Conservation (phyloP, 2,113 vertebrate species). For the Scomber colias region DNA sequence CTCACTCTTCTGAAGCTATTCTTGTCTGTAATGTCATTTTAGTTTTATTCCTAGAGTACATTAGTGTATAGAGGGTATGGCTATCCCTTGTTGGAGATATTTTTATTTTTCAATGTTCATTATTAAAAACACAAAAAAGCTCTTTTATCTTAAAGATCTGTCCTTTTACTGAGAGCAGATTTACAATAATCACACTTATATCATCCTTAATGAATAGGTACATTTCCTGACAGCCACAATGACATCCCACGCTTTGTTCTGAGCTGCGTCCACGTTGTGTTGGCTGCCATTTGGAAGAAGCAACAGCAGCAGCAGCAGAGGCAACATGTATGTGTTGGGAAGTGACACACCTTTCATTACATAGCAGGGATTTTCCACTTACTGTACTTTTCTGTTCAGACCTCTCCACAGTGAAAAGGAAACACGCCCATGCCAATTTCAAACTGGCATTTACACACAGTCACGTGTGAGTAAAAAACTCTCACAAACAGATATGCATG, state of each 20-base stretch:
- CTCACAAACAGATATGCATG: neutral
- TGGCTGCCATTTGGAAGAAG: constrained; percentile 7
- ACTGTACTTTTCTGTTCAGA: constrained; percentile 25
- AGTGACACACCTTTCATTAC: constrained; percentile 52
- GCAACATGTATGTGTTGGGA: neutral
- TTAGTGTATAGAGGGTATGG: neutral
- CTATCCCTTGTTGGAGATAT: neutral
- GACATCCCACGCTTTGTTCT: neutral
- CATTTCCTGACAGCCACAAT: constrained; percentile 7
- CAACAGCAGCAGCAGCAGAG: constrained; percentile 6
- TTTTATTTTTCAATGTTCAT: neutral
- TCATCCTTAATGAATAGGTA: neutral
- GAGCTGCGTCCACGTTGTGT: neutral
- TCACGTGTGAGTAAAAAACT: neutral
- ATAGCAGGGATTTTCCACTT: constrained; percentile 67
- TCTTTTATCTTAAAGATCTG: neutral
- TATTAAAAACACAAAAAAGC: neutral
- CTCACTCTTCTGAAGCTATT: constrained; percentile 27
- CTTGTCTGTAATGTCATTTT: constrained; percentile 27
- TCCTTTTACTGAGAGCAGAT: neutral
- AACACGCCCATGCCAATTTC: constrained; percentile 14
- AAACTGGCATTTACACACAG: constrained; percentile 8
- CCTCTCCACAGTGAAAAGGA: constrained; percentile 17
- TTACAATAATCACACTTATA: neutral
- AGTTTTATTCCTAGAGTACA: neutral